Conservation (phyloP, 2,113 vertebrate species). For the Gymnarchus niloticus region DNA sequence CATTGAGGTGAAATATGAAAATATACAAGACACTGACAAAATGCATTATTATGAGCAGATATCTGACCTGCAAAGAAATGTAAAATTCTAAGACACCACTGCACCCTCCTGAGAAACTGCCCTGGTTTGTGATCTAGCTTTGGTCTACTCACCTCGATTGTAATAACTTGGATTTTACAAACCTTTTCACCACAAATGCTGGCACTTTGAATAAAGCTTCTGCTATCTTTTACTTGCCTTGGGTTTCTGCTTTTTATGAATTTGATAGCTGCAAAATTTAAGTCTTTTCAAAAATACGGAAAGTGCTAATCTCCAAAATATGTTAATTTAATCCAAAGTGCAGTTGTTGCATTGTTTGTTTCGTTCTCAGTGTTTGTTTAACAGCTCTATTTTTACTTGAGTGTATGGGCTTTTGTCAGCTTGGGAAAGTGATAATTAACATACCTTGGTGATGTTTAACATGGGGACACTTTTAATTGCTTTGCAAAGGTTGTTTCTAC, state of each 20-base stretch:
- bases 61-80: neutral
- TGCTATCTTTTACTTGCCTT: too few relatives aligned
- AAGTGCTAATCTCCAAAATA: too few relatives aligned
- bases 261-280: too few relatives aligned
- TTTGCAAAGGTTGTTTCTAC: too few relatives aligned
- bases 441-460: neutral
- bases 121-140: neutral
- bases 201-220: neutral
- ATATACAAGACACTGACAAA: slow-evolving; percentile 7
- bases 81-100: neutral
- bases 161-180: neutral
- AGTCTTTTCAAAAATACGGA: too few relatives aligned
- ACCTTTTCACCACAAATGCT: neutral
- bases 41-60: neutral
- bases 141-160: neutral
- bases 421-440: neutral
- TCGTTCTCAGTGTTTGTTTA: neutral
- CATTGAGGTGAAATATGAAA: neutral
- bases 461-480: neutral
- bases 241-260: too few relatives aligned
- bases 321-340: too few relatives aligned
- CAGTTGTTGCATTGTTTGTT: neutral
- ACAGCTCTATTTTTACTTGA: neutral
- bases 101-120: neutral
- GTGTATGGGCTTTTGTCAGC: neutral